These are phyloP conservation scores for Melanotaenia duboulayi DNA, from an alignment of 2,113 vertebrate species.

Conservation along the genomic window DNA sequence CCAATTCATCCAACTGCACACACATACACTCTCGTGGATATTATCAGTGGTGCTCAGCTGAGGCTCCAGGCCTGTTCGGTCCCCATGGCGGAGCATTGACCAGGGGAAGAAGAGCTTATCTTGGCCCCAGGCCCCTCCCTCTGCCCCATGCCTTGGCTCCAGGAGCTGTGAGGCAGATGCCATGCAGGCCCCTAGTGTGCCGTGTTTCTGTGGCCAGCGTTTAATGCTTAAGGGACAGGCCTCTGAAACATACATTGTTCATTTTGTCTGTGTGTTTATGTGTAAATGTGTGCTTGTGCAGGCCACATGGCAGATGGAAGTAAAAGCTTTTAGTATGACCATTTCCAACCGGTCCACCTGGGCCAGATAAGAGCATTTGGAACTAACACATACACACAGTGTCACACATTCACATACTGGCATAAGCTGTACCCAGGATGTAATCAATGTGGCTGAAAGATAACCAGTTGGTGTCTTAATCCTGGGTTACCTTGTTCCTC, in stretches of 20 bases:
- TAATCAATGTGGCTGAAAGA: conserved; percentile 43
- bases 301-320: conserved; percentile 77
- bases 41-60: conserved; percentile 83
- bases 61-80: conserved; percentile 75
- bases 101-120: conserved; percentile 77
- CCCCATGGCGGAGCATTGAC: conserved; percentile 66
- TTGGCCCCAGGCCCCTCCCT: conserved; percentile 72
- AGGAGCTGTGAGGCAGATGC: conserved; percentile 81
- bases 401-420: conserved; percentile 11
- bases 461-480: conserved; percentile 32
- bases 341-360: conserved; percentile 61
- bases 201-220: conserved; percentile 61
- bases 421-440: conserved; percentile 23
- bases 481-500: conserved; percentile 14
- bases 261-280: conserved; percentile 54
- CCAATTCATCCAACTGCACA: conserved; percentile 24
- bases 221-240: conserved; percentile 71
- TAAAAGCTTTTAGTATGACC: conserved; percentile 65
- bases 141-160: conserved; percentile 76
- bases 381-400: conserved; percentile 4
- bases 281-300: conserved; percentile 53
- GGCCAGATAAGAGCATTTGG: conserved; percentile 67
- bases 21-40: conserved; percentile 76
- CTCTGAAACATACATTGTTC: conserved; percentile 68
- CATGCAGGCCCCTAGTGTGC: conserved; percentile 74